Percentiles rank a stretch among this genome's conserved stretches.
These are phyloP conservation scores for Distichodus sexfasciatus DNA, from an alignment of 2,797 vertebrate genomes.

Conservation along the genomic window DNA sequence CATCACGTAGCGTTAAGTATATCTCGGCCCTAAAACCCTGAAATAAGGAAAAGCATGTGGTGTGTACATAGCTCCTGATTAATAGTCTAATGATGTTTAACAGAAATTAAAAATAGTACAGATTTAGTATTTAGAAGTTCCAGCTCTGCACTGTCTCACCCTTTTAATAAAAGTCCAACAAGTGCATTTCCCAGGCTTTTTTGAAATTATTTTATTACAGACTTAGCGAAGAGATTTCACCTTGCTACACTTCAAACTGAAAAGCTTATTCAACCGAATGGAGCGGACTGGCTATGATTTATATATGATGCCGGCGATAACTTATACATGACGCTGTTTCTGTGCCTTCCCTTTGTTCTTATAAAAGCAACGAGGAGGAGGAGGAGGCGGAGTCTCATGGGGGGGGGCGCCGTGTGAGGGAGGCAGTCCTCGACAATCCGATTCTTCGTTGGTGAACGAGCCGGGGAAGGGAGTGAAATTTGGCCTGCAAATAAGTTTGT, in stretches of 20 bases:
- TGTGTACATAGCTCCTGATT: no score
- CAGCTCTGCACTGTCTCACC: background rate
- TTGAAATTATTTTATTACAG: background rate
- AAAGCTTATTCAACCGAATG: slow-evolving; percentile 13
- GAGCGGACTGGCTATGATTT: slow-evolving; percentile 24
- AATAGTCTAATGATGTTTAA: no score
- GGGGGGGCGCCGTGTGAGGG: background rate
- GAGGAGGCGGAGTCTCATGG: background rate
- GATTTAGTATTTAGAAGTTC: background rate
- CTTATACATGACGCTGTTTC: slow-evolving; percentile 6
- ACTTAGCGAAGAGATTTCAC: background rate
- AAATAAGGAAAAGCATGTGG: no score
- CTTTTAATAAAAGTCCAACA: background rate
- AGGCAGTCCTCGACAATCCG: background rate
- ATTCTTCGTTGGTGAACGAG: slow-evolving; percentile 4
- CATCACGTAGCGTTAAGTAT: no score
- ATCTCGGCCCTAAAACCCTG: no score
- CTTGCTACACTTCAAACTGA: background rate
- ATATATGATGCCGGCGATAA: slow-evolving; percentile 9
- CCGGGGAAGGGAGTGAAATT: background rate
- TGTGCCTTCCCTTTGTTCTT: slow-evolving; percentile 17
- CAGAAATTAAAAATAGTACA: background rate
- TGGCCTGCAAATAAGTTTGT: background rate
- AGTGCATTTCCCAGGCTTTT: slow-evolving; percentile 2
- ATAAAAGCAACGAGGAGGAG: background rate